A percentile compares a stretch with the other conserved stretches of the same genome.
These are phyloP conservation scores for Otolemur crassicaudatus DNA, from an alignment of 2,797 vertebrate species.

Conservation along the genomic window DNA sequence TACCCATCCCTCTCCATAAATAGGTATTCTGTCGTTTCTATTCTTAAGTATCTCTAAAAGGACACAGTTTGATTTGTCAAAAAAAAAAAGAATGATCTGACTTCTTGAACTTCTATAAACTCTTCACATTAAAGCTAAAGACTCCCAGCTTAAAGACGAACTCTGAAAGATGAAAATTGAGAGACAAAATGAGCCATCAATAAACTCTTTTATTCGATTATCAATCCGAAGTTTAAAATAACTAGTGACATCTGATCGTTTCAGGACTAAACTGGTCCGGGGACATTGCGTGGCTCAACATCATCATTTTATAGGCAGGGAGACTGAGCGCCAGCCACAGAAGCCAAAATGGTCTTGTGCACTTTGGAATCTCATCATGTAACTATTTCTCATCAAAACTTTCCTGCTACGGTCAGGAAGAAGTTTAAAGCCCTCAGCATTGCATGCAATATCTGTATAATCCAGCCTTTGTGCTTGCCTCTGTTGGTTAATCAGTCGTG, in stretches of 20 bases:
- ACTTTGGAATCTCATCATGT: not conserved
- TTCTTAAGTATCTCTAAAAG: not conserved
- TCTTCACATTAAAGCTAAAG: conserved; percentile 28
- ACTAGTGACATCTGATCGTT: conserved; percentile 14
- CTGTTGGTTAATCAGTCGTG: not conserved
- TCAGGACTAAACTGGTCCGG: not conserved
- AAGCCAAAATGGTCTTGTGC: conserved; percentile 31
- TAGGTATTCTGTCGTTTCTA: not conserved
- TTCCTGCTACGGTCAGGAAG: not conserved
- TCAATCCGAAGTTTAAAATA: not conserved
- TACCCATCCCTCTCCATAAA: not conserved
- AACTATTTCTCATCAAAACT: conserved; percentile 5
- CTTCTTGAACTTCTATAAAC: conserved; percentile 13
- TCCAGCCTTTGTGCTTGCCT: not conserved
- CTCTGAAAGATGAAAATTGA: not conserved
- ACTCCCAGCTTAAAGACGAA: not conserved
- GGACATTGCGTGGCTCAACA: not conserved
- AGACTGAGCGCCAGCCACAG: not conserved
- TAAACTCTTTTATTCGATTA: conserved; percentile 4
- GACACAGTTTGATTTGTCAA: conserved; percentile 27
- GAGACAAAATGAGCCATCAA: not conserved
- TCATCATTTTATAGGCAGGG: conserved; percentile 6
- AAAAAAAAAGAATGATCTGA: not conserved
- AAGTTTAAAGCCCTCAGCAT: not conserved
- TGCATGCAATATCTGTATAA: not conserved